These are phyloP conservation scores for Drosophila tripunctata DNA, from an alignment of 2,888 invertebrate species.

Conservation along the genomic window DNA sequence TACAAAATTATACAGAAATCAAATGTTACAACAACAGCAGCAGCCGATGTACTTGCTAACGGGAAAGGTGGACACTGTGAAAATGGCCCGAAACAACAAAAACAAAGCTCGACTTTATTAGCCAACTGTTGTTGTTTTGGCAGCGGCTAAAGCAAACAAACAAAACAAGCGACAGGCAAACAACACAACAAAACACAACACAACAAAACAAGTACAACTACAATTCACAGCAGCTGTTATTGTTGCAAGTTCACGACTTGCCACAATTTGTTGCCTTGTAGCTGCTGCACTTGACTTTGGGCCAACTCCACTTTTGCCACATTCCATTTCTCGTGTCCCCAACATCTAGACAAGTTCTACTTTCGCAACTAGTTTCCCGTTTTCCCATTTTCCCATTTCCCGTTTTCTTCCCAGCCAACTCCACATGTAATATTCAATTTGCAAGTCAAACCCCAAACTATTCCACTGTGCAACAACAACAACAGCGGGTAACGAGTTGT, in stretches of 20 bases:
- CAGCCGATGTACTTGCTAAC: conserved; percentile 39
- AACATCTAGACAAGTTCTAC: conserved; percentile 75
- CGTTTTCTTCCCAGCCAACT: no score
- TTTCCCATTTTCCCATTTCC: conserved; percentile 1
- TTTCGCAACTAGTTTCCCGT: conserved; percentile 71
- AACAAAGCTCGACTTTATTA: conserved; percentile 43
- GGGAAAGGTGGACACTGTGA: conserved; percentile 44
- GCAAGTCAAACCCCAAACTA: conserved; percentile 45
- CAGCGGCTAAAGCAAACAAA: conserved; percentile 29
- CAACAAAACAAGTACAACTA: conserved; percentile 25
- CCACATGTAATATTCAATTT: conserved; percentile 63
- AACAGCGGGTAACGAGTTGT: conserved; percentile 58
- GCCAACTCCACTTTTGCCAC: conserved; percentile 28
- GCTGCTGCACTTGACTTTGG: conserved; percentile 40
- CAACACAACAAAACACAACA: conserved; percentile 32
- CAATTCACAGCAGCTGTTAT: conserved; percentile 4
- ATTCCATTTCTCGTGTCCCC: conserved; percentile 52
- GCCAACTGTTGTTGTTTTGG: conserved; percentile 37
- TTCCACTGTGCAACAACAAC: conserved; percentile 11
- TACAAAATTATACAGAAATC: conserved; percentile 77
- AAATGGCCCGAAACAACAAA: conserved; percentile 19
- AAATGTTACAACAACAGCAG: conserved; percentile 51
- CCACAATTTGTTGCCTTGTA: conserved; percentile 10
- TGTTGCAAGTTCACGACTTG: conserved; percentile 57
- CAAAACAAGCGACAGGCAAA: conserved; percentile 28